These are phyloP conservation scores for Ailurus styani DNA, from an alignment of 2,113 vertebrate genomes.

Conservation along the genomic window DNA sequence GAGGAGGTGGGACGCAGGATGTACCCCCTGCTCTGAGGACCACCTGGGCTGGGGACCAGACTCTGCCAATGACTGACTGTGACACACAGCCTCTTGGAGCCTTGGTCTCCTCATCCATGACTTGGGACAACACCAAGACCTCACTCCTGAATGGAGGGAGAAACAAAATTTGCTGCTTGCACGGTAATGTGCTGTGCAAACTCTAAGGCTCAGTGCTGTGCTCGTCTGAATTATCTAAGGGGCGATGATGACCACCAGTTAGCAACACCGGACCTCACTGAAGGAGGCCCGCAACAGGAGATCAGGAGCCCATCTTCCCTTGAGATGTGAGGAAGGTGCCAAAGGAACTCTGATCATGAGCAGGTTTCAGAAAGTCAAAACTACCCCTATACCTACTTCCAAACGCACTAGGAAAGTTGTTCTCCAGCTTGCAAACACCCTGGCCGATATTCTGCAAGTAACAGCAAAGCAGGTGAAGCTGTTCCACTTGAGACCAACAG, in stretches of 20 bases:
- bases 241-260: neutral
- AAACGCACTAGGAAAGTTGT: neutral
- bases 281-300: neutral
- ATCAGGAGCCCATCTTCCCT: neutral
- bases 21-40: neutral
- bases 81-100: neutral
- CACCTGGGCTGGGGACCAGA: neutral
- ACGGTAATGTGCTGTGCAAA: neutral
- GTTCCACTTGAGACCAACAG: neutral
- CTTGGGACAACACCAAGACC: neutral
- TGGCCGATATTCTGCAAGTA: neutral
- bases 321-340: neutral
- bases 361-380: neutral
- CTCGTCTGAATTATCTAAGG: neutral
- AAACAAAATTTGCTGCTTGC: neutral
- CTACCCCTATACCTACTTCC: neutral
- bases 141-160: neutral
- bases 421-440: neutral
- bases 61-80: neutral
- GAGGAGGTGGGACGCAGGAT: fast-evolving
- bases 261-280: neutral
- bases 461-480: neutral
- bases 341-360: neutral
- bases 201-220: neutral
- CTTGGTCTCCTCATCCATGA: neutral